Evolutionary conservation across 2,797 vertebrate genomes (phyloP).

Genomic region (Siniperca obscura): DNA sequence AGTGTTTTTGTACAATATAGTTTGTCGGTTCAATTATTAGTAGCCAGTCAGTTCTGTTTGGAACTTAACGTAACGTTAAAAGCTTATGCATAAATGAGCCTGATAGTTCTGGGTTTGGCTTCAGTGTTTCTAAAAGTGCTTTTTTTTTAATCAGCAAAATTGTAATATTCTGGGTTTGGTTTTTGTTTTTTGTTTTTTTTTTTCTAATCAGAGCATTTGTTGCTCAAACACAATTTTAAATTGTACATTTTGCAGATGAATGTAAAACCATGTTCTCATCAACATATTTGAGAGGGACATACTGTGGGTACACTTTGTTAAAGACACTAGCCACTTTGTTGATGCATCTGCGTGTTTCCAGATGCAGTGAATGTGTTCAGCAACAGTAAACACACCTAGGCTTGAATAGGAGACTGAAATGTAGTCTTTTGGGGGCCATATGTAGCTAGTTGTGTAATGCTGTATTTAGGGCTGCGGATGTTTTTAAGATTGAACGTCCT

Average conservation of each 20-base stretch:
- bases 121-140: conserved; percentile 44
- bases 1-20: conserved; percentile 70
- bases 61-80: conserved; percentile 33
- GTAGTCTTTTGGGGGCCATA: conserved; percentile 61
- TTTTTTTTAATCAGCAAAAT: conserved; percentile 36
- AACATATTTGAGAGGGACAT: conserved; percentile 50
- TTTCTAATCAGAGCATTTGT: conserved; percentile 26
- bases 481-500: conserved; percentile 59
- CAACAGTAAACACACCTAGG: conserved; percentile 48
- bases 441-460: conserved; percentile 60
- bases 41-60: conserved; percentile 47
- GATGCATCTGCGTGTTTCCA: conserved; percentile 59
- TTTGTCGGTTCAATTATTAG: conserved; percentile 46
- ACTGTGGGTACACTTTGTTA: conserved; percentile 60
- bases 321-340: conserved; percentile 75
- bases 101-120: conserved; percentile 43
- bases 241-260: conserved; percentile 59
- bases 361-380: conserved; percentile 57
- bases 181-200: not conserved
- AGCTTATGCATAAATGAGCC: conserved; percentile 35
- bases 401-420: conserved; percentile 35
- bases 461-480: conserved; percentile 52
- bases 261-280: conserved; percentile 62
- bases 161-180: conserved; percentile 36
- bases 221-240: conserved; percentile 57